Percentiles rank a stretch among this genome's conserved stretches.
These are phyloP conservation scores for Caenorhabditis wallacei DNA, from an alignment of 2,888 invertebrate genomes.

Conservation along the genomic window DNA sequence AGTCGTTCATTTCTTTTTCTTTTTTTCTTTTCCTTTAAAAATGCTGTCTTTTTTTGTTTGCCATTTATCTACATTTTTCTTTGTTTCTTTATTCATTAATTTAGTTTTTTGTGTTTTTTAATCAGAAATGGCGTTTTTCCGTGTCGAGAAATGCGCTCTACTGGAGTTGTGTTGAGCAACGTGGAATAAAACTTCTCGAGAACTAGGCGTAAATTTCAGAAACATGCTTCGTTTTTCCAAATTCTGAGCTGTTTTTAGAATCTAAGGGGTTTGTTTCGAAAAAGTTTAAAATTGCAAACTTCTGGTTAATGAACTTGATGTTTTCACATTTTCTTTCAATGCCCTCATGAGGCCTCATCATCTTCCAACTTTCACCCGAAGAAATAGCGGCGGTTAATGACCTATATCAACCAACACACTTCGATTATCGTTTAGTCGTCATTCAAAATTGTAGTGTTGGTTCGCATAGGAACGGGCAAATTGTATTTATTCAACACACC, in stretches of 20 bases:
- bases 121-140: no score
- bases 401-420: slow-evolving; percentile 37
- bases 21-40: slow-evolving; percentile 30
- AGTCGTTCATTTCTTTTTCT: background rate
- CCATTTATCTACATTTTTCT: no score
- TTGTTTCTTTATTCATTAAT: background rate
- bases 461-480: slow-evolving; percentile 11
- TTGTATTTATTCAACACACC: slow-evolving; percentile 51
- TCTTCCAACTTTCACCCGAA: slow-evolving; percentile 6
- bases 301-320: no score
- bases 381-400: slow-evolving; percentile 29
- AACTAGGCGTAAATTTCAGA: no score
- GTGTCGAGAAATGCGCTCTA: slow-evolving; percentile 28
- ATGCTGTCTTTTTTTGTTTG: background rate
- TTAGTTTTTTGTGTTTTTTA: background rate
- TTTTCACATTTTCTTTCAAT: background rate
- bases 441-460: background rate
- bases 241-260: no score
- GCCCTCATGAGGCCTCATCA: background rate
- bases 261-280: no score
- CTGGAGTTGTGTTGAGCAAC: slow-evolving; percentile 24
- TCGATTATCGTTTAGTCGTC: slow-evolving; percentile 1
- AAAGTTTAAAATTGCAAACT: no score
- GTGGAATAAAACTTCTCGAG: slow-evolving; percentile 35
- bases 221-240: no score